Conservation (phyloP, 2,113 vertebrate species). For the Rhinopomastus cyanomelas region DNA sequence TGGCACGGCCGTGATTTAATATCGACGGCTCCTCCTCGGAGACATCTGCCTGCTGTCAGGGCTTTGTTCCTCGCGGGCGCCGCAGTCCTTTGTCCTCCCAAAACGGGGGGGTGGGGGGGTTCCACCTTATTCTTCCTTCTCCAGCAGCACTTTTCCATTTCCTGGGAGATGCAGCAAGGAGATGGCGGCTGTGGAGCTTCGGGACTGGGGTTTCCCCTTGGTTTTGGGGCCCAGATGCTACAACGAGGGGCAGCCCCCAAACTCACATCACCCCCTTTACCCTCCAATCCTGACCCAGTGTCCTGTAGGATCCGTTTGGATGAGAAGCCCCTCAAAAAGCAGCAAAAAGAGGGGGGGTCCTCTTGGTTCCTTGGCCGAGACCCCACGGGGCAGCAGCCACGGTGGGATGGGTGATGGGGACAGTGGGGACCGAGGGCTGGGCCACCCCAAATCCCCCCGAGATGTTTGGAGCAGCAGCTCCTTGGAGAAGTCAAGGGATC, state of each 20-base stretch:
- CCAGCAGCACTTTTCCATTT: not conserved
- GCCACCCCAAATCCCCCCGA: fast-evolving
- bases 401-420: fast-evolving
- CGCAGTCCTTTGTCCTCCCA: slow-evolving; percentile 18
- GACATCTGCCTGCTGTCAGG: not conserved
- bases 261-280: not conserved
- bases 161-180: fast-evolving
- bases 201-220: no score
- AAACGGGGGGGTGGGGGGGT: fast-evolving
- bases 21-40: not conserved
- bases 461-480: not conserved
- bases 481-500: not conserved
- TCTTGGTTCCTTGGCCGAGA: no score
- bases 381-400: not conserved
- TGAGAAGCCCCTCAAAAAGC: not conserved
- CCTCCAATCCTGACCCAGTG: fast-evolving
- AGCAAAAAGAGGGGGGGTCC: no score
- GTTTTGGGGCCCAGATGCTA: not conserved
- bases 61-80: not conserved
- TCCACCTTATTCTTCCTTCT: not conserved
- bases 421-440: fast-evolving
- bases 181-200: fast-evolving
- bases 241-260: not conserved
- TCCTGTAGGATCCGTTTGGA: not conserved
- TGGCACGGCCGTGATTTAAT: not conserved